Conservation (phyloP, 2,888 invertebrate species). For the Pasiphila rectangulata region DNA sequence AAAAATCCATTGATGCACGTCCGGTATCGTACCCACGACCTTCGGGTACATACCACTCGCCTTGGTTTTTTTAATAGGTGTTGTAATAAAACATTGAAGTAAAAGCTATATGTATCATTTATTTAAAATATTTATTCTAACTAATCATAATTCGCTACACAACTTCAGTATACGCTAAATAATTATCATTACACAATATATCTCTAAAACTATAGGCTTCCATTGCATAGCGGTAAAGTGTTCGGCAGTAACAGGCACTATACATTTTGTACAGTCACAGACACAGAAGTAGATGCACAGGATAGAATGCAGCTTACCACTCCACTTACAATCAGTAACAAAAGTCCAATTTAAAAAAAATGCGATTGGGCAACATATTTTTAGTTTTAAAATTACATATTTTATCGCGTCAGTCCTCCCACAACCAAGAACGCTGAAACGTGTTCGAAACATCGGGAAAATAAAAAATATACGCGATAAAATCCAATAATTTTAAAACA, state of each 20-base stretch:
- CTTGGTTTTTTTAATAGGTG: background rate
- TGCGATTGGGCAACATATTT: too few relatives aligned
- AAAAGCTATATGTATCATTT: constrained; percentile 25
- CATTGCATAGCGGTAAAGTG: constrained; percentile 12
- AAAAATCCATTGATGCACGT: too few relatives aligned
- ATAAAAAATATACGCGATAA: too few relatives aligned
- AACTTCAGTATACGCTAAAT: constrained; percentile 11
- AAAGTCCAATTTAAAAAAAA: background rate
- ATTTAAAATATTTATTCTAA: constrained; percentile 27
- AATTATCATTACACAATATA: constrained; percentile 11
- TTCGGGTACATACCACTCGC: too few relatives aligned
- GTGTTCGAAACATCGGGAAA: too few relatives aligned
- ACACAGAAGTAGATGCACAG: background rate
- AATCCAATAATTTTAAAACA: too few relatives aligned
- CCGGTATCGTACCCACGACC: too few relatives aligned
- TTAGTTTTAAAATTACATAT: too few relatives aligned
- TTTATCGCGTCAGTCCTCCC: too few relatives aligned
- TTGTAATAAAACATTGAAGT: constrained; percentile 13
- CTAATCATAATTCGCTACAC: constrained; percentile 20
- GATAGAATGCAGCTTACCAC: background rate
- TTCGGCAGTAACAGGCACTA: constrained; percentile 12
- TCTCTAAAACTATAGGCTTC: constrained; percentile 12
- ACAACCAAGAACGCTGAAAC: too few relatives aligned
- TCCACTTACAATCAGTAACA: background rate
- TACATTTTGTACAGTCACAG: background rate